A percentile compares a stretch with the other conserved stretches of the same genome.
These are phyloP conservation scores for Limnephilus auricula DNA, from an alignment of 2,888 invertebrate species.

Conservation along the genomic window DNA sequence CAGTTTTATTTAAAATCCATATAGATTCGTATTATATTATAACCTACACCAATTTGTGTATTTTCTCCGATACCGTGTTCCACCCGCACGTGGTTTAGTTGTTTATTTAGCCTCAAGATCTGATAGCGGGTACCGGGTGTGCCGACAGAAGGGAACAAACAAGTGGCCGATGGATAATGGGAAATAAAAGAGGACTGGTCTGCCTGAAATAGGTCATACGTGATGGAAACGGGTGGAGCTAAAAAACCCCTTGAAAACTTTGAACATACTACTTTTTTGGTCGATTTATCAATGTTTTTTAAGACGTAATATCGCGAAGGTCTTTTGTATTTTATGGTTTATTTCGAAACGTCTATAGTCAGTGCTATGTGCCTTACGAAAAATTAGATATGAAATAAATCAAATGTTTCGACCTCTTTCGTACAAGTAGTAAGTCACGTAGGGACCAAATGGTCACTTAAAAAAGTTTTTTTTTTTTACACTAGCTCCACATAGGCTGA, in stretches of 20 bases:
- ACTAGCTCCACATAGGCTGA: too few species aligned
- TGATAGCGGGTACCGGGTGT: conserved; percentile 6
- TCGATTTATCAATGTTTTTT: not conserved
- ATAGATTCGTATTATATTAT: too few species aligned
- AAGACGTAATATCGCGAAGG: not conserved
- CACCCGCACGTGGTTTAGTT: not conserved
- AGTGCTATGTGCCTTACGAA: not conserved
- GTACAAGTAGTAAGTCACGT: not conserved
- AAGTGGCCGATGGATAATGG: not conserved
- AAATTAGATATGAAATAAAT: not conserved
- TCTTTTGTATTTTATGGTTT: not conserved
- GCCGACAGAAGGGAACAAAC: not conserved
- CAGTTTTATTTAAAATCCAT: too few species aligned
- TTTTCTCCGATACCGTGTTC: not conserved
- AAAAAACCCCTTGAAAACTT: not conserved
- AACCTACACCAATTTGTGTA: not conserved
- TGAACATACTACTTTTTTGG: not conserved
- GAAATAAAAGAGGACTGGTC: not conserved
- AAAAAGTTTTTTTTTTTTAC: too few species aligned
- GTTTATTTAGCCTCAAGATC: not conserved
- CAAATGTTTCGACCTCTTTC: not conserved
- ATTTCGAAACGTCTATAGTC: not conserved
- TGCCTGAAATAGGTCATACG: conserved; percentile 17
- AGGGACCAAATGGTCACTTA: too few species aligned
- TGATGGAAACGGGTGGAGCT: not conserved